phyloP scores from a whole-genome alignment of 2,797 vertebrate genomes.

The Syncerus caffer region DNA sequence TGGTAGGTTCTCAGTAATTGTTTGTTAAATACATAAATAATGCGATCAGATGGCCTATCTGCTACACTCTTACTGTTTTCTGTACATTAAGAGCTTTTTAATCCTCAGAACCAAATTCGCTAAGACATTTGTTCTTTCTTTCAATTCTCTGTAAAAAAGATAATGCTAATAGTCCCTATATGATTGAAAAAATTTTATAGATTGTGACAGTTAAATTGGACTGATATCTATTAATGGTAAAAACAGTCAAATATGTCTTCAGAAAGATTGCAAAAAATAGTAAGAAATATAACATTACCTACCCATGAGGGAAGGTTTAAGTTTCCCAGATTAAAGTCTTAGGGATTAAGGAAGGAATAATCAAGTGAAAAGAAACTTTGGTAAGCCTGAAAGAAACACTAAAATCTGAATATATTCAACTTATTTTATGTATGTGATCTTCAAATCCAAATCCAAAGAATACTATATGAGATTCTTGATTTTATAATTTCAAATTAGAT shows the following conservation, averaged over 20 bases:
- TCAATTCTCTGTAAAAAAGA: not conserved
- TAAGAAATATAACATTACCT: not conserved
- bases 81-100: not conserved
- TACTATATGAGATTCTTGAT: not conserved
- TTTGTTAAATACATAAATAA: not conserved
- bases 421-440: not conserved
- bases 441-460: not conserved
- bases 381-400: not conserved
- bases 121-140: conserved; percentile 2
- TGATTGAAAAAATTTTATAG: not conserved
- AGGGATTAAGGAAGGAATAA: not conserved
- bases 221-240: not conserved
- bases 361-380: not conserved
- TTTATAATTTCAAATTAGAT: not conserved
- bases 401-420: not conserved
- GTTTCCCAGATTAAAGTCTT: not conserved
- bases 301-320: not conserved
- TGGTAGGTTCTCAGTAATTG: not conserved
- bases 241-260: not conserved
- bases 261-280: not conserved
- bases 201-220: not conserved
- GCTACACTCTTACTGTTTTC: not conserved
- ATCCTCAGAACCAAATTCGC: not conserved
- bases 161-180: not conserved
- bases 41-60: not conserved